These are phyloP conservation scores for Stegostoma tigrinum DNA, from an alignment of 2,113 vertebrate species.

Conservation along the genomic window DNA sequence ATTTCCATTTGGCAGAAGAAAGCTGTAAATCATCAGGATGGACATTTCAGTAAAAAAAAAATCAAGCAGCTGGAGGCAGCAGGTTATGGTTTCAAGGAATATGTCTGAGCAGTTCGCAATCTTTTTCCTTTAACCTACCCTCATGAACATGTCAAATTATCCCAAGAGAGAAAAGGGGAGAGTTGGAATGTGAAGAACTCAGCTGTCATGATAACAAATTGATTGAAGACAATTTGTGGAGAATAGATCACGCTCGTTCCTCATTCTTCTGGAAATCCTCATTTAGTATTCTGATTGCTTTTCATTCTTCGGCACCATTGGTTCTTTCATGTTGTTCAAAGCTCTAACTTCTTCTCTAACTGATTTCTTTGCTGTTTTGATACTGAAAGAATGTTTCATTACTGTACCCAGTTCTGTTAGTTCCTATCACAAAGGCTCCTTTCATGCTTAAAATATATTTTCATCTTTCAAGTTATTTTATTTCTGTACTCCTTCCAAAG, in stretches of 20 bases:
- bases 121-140: background rate
- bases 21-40: background rate
- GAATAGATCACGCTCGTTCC: background rate
- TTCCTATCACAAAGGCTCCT: background rate
- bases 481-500: background rate
- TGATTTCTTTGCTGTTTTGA: background rate
- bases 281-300: background rate
- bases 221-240: background rate
- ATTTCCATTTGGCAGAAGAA: background rate
- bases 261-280: background rate
- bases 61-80: background rate
- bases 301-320: background rate
- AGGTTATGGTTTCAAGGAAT: background rate
- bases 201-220: background rate
- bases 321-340: background rate
- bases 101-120: background rate
- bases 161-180: background rate
- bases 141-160: background rate
- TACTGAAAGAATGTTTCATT: background rate
- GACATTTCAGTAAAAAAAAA: background rate
- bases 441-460: background rate
- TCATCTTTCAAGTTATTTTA: background rate
- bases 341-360: background rate
- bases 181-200: background rate
- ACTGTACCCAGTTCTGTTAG: background rate